Conservation (phyloP, 1,140 invertebrate genomes). For the Ridgeia piscesae region DNA sequence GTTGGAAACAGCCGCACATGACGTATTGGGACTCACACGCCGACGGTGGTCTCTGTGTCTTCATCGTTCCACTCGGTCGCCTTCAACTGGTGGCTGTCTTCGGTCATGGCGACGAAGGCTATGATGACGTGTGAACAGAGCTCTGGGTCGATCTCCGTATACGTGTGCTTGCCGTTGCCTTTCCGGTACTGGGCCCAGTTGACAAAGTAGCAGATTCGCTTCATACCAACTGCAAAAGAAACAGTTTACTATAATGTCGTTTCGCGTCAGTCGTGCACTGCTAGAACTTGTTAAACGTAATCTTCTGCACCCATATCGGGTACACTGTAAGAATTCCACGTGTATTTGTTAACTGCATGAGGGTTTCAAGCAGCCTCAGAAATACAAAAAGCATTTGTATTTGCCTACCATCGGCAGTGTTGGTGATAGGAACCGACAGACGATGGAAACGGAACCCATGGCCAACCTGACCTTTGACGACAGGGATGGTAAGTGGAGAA, state of each 20-base stretch:
- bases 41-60: slow-evolving; percentile 22
- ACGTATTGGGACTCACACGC: not conserved
- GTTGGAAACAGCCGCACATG: no score
- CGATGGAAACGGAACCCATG: no score
- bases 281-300: no score
- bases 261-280: not conserved
- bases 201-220: slow-evolving; percentile 52
- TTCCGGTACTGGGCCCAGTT: slow-evolving; percentile 54
- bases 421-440: no score
- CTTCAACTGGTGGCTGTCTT: slow-evolving; percentile 35
- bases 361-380: no score
- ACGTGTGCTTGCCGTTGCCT: slow-evolving; percentile 59
- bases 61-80: slow-evolving; percentile 53
- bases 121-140: slow-evolving; percentile 82
- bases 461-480: no score
- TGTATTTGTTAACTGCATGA: no score
- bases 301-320: no score
- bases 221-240: not conserved
- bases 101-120: slow-evolving; percentile 72
- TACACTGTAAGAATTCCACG: no score
- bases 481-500: no score
- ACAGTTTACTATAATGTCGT: not conserved
- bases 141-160: slow-evolving; percentile 69
- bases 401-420: no score
- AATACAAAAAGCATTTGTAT: no score